These are phyloP conservation scores for Herpailurus yagouaroundi DNA, from an alignment of 2,113 vertebrate species.

Conservation along the genomic window DNA sequence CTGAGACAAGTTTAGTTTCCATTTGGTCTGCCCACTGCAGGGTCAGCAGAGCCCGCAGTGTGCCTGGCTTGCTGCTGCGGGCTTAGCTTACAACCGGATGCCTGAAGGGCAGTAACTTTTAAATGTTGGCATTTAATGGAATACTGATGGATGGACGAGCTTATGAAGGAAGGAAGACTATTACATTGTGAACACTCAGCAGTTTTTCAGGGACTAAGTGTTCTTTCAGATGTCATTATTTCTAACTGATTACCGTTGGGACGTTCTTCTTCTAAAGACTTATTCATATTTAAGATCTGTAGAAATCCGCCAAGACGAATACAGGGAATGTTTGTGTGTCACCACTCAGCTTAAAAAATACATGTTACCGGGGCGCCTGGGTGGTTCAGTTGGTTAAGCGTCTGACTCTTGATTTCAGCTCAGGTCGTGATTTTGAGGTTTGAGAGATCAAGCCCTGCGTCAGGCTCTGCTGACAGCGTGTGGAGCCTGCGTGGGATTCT, in stretches of 20 bases:
- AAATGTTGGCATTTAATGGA: not conserved
- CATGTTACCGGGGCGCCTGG: not conserved
- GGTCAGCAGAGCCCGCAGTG: not conserved
- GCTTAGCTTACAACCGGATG: not conserved
- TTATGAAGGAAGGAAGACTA: not conserved
- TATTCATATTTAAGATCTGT: conserved; percentile 12
- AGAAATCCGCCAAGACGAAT: not conserved
- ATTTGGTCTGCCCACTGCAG: not conserved
- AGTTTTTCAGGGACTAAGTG: not conserved
- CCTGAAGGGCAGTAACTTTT: not conserved
- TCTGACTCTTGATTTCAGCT: no score
- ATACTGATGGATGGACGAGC: not conserved
- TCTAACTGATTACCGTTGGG: not conserved
- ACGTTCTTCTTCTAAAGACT: conserved; percentile 19
- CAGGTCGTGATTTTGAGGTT: no score
- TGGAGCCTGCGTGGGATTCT: no score
- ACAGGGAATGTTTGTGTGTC: not conserved
- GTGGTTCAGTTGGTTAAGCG: no score
- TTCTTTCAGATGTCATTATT: not conserved
- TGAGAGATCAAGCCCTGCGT: no score
- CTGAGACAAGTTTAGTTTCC: not conserved
- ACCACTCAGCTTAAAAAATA: not conserved
- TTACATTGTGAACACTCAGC: not conserved
- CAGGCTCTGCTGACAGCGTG: no score
- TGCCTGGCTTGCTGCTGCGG: not conserved